Evolutionary conservation across 2,888 invertebrate genomes (phyloP).

Genomic region (Vannuccia rotundouncinata): DNA sequence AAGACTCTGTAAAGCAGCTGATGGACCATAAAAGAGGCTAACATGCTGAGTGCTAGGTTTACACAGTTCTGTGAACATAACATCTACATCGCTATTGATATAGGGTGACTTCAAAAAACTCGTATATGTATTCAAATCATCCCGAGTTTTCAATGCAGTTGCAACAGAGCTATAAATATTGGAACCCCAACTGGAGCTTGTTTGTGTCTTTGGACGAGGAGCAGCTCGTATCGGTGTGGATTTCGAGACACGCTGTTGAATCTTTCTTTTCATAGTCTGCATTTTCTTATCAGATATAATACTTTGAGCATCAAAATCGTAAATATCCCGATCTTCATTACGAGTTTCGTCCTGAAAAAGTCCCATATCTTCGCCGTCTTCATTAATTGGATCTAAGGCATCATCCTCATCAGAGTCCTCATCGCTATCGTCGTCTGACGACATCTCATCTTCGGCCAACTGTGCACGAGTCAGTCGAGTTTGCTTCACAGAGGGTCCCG

Average conservation of each 20-base stretch:
- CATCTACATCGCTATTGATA: constrained; percentile 29
- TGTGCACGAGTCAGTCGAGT: background rate
- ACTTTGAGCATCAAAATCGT: constrained; percentile 39
- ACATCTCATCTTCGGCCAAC: background rate
- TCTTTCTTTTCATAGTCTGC: background rate
- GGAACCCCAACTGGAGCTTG: constrained; percentile 34
- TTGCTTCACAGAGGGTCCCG: background rate
- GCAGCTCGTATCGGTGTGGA: background rate
- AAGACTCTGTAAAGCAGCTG: constrained; percentile 39
- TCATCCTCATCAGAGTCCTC: constrained; percentile 27
- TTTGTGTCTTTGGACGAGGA: background rate
- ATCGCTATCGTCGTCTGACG: background rate
- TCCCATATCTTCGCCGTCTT: constrained; percentile 5
- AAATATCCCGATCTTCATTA: constrained; percentile 30
- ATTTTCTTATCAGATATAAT: constrained; percentile 34
- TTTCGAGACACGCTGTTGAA: background rate
- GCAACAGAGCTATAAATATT: constrained; percentile 38
- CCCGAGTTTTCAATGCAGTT: constrained; percentile 35
- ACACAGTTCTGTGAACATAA: constrained; percentile 31
- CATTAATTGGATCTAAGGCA: constrained; percentile 4
- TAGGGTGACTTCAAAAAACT: constrained; percentile 28
- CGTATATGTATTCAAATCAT: constrained; percentile 37
- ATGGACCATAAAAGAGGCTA: constrained; percentile 35
- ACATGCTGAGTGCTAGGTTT: constrained; percentile 36
- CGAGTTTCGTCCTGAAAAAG: background rate